Evolutionary conservation across 2,113 vertebrate species (phyloP).

Genomic region (Morone chrysops): DNA sequence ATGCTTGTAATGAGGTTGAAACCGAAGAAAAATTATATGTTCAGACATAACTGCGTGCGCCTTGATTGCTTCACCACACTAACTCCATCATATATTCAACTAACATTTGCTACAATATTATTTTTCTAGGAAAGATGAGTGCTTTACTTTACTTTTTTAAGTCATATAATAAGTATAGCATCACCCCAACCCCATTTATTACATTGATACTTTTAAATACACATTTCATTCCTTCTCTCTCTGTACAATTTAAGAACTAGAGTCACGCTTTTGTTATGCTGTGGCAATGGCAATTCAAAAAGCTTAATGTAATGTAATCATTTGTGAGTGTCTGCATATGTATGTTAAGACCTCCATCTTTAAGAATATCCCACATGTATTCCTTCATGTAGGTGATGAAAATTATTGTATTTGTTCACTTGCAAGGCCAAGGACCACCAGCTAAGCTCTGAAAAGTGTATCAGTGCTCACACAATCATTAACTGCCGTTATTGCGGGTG

Average conservation of each 20-base stretch:
- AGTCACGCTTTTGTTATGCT: neutral
- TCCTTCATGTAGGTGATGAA: slow-evolving; percentile 18
- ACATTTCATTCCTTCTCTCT: slow-evolving; percentile 9
- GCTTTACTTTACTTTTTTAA: slow-evolving; percentile 16
- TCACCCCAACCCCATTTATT: slow-evolving; percentile 31
- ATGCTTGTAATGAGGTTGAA: slow-evolving; percentile 60
- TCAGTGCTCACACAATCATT: slow-evolving; percentile 48
- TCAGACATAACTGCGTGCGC: slow-evolving; percentile 51
- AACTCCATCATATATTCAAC: slow-evolving; percentile 19
- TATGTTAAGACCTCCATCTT: neutral
- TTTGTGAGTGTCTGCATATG: too few relatives aligned
- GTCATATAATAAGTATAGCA: neutral
- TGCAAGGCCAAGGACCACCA: slow-evolving; percentile 51
- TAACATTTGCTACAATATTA: slow-evolving; percentile 28
- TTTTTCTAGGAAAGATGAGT: slow-evolving; percentile 31
- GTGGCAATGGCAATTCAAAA: neutral
- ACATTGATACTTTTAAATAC: slow-evolving; percentile 11
- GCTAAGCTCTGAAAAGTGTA: slow-evolving; percentile 50
- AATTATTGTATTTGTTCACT: slow-evolving; percentile 17
- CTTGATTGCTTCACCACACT: slow-evolving; percentile 52
- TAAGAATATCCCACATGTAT: neutral
- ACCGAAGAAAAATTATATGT: slow-evolving; percentile 54
- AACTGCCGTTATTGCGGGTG: slow-evolving; percentile 57
- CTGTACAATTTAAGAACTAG: neutral
- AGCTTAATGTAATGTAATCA: neutral